Percentiles rank a stretch among this genome's conserved stretches.
These are phyloP conservation scores for Ischnus inquisitorius DNA, from an alignment of 2,888 invertebrate genomes.

Conservation along the genomic window DNA sequence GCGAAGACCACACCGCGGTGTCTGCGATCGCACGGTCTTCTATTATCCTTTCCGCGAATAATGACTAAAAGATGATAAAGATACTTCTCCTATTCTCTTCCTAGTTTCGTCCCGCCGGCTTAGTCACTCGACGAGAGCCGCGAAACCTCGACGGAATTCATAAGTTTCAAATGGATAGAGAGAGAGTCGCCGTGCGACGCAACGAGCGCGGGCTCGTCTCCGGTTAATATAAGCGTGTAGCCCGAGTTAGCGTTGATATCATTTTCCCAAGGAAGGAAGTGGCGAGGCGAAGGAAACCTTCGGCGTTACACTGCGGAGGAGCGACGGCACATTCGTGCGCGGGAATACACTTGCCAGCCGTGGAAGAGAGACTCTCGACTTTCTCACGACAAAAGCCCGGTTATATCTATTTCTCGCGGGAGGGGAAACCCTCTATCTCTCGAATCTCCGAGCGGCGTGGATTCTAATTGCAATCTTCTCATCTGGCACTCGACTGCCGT, in stretches of 20 bases:
- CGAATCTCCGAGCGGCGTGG: slow-evolving; percentile 54
- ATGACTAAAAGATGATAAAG: slow-evolving; percentile 32
- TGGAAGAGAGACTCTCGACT: slow-evolving; percentile 69
- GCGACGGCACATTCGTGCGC: background rate
- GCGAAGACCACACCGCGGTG: background rate
- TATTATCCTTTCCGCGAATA: slow-evolving; percentile 37
- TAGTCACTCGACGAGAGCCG: slow-evolving; percentile 6
- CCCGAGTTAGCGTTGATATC: slow-evolving; percentile 53
- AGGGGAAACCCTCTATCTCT: slow-evolving; percentile 52
- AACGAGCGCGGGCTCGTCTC: background rate
- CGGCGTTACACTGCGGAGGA: background rate
- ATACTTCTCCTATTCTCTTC: slow-evolving; percentile 34
- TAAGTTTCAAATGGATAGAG: background rate
- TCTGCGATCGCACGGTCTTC: background rate
- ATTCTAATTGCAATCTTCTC: slow-evolving; percentile 78
- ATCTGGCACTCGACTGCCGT: slow-evolving; percentile 20
- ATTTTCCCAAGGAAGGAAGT: slow-evolving; percentile 77
- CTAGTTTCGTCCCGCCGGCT: slow-evolving; percentile 14
- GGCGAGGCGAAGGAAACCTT: slow-evolving; percentile 68
- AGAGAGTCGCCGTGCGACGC: background rate
- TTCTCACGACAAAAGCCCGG: slow-evolving; percentile 77
- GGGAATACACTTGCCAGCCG: background rate
- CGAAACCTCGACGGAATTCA: slow-evolving; percentile 17
- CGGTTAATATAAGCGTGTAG: slow-evolving; percentile 11
- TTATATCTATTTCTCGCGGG: background rate